Percentiles rank a stretch among this genome's conserved stretches.
These are phyloP conservation scores for Drosophila birchii DNA, from an alignment of 2,888 invertebrate species.

Conservation along the genomic window DNA sequence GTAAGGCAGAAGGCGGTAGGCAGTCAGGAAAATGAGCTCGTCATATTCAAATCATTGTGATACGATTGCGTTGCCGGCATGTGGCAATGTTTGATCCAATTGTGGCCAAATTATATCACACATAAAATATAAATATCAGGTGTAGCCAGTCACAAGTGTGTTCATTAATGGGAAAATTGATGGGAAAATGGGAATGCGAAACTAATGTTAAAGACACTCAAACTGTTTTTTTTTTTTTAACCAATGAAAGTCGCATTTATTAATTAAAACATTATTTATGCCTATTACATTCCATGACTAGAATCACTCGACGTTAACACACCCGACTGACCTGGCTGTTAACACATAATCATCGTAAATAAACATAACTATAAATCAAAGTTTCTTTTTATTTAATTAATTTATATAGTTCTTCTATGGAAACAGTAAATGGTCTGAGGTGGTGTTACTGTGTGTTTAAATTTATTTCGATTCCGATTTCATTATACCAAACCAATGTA, in stretches of 20 bases:
- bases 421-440: slow-evolving; percentile 48
- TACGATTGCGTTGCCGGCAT: slow-evolving; percentile 24
- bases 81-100: slow-evolving; percentile 29
- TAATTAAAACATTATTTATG: slow-evolving; percentile 42
- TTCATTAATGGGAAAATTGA: slow-evolving; percentile 1
- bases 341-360: slow-evolving; percentile 31
- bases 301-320: slow-evolving; percentile 67
- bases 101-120: slow-evolving; percentile 36
- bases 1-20: slow-evolving; percentile 9
- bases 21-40: slow-evolving; percentile 28
- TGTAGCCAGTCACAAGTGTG: slow-evolving; percentile 4
- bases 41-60: slow-evolving; percentile 35
- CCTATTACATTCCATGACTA: slow-evolving; percentile 69
- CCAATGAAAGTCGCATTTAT: slow-evolving; percentile 40
- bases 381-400: slow-evolving; percentile 30
- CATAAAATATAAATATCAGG: slow-evolving; percentile 16
- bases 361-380: slow-evolving; percentile 52
- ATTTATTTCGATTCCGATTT: slow-evolving; percentile 65
- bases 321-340: slow-evolving; percentile 7
- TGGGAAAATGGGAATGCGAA: not conserved
- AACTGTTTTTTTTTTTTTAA: slow-evolving; percentile 5
- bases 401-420: slow-evolving; percentile 39
- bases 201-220: not conserved
- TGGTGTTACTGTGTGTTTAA: slow-evolving; percentile 44
- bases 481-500: slow-evolving; percentile 66